Base-by-base conservation (phyloP, 2,797 vertebrate species). In the Diplodus sargus region DNA sequence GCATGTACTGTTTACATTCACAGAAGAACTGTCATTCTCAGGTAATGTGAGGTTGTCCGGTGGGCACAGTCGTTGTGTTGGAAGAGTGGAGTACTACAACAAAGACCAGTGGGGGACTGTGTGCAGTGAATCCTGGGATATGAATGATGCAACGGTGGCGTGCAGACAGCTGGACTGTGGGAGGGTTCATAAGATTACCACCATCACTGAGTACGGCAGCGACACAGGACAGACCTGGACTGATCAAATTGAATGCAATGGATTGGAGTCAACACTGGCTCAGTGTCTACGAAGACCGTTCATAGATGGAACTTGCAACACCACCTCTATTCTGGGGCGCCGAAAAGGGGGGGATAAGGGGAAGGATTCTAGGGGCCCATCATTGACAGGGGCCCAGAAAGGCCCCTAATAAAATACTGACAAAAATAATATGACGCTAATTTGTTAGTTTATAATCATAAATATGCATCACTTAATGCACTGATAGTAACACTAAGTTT, bases 161-260 rank as follows among this genome's bases (percentile, higher is more conserved):
- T 94, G 93, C 74, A 85, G 0, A 53, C 88, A 93, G 81, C 70
- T 92, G 56, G 25, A 82, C 2, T 94, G 93, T n/a, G 93, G 91
- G 0, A 83, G 1, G 5, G 59, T 23, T 13, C 85, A 90, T 56
- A 82, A 60, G 28, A 74, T 92, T 11, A 68, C 51, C 47, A 49
- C 48, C 8, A 2, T 2, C 0, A 0, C 16, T 12, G 76, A 87
- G 7, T 85, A 71, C 15, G 90, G 89, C 20, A 51, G 25, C 0
- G 83, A 85, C 25, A 28, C 58, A 0, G 82, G 81, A 67, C 39
- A 63, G 0, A 67, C 43, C 17, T 89, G 79, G 87, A 53, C 10
- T 0, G 71, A 87, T 2, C 86, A 83, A 74, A 82, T 92, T 30
- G 84, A 86, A 74, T 94, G 93, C 80, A 77, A 0, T 7, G 91